These are phyloP conservation scores for Bujurquina vittata DNA, from an alignment of 2,113 vertebrate genomes.

Conservation along the genomic window DNA sequence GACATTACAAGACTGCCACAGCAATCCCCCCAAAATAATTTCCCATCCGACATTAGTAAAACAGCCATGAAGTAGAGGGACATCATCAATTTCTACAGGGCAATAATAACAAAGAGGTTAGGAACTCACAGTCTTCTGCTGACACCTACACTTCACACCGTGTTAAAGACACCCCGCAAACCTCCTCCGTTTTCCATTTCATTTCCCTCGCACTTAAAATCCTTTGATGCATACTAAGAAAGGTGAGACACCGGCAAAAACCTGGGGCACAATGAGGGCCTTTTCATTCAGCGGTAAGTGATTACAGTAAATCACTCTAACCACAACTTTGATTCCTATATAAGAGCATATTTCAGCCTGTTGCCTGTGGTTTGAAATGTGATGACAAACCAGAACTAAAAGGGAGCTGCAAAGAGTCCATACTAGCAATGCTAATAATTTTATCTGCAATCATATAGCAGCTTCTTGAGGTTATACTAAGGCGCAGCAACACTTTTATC, in stretches of 20 bases:
- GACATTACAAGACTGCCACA: constrained; percentile 54
- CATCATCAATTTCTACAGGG: constrained; percentile 73
- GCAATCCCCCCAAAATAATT: constrained; percentile 64
- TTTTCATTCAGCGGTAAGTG: constrained; percentile 32
- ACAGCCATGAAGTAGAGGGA: constrained; percentile 67
- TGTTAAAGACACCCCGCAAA: constrained; percentile 51
- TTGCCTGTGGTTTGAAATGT: not conserved
- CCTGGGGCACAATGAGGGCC: constrained; percentile 3
- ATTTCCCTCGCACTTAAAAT: constrained; percentile 48
- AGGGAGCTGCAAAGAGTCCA: not conserved
- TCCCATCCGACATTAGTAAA: constrained; percentile 65
- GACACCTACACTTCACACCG: constrained; percentile 62
- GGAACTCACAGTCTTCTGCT: constrained; percentile 44
- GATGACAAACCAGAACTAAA: not conserved
- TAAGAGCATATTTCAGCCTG: constrained; percentile 4
- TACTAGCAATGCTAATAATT: constrained; percentile 3
- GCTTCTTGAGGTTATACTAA: not conserved
- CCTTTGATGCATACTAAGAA: constrained; percentile 53
- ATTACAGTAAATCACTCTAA: constrained; percentile 23
- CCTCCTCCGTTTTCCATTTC: constrained; percentile 34
- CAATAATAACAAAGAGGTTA: constrained; percentile 67
- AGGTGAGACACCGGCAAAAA: constrained; percentile 13
- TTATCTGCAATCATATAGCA: not conserved
- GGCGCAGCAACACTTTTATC: not conserved
- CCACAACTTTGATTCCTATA: constrained; percentile 9